Percentiles rank a stretch among this genome's conserved stretches.
These are phyloP conservation scores for Sclerodermus sp. DNA, from an alignment of 2,888 invertebrate species.

Conservation along the genomic window DNA sequence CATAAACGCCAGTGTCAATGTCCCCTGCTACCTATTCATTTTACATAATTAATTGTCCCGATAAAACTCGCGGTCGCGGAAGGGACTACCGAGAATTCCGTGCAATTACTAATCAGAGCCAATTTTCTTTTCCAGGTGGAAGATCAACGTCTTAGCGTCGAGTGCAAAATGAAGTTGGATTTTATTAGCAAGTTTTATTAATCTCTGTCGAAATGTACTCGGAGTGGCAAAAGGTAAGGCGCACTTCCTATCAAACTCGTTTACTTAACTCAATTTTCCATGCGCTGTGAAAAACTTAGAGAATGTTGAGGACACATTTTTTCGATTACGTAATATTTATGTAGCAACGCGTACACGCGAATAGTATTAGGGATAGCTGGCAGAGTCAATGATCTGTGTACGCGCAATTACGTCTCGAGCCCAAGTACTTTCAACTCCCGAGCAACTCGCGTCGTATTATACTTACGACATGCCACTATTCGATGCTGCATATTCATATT, in stretches of 20 bases:
- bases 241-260: neutral
- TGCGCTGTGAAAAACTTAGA: too few species aligned
- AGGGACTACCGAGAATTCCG: too few species aligned
- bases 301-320: too few species aligned
- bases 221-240: constrained; percentile 52
- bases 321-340: neutral
- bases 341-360: neutral
- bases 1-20: too few species aligned
- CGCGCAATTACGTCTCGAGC: constrained; percentile 37
- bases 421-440: constrained; percentile 34
- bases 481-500: neutral
- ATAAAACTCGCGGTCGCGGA: too few species aligned
- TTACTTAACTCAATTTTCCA: too few species aligned
- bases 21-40: too few species aligned
- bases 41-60: too few species aligned
- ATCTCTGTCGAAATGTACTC: constrained; percentile 41
- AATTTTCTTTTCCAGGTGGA: too few species aligned
- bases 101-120: too few species aligned
- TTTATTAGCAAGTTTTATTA: constrained; percentile 28
- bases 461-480: neutral
- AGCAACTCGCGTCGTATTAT: too few species aligned
- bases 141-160: too few species aligned
- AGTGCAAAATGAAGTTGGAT: constrained; percentile 38
- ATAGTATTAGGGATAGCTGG: neutral
- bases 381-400: constrained; percentile 45